Evolutionary conservation across 2,888 invertebrate genomes (phyloP), one percentile per base, ranked within the genome.

Genomic region (Ametastegia equiseti): DNA sequence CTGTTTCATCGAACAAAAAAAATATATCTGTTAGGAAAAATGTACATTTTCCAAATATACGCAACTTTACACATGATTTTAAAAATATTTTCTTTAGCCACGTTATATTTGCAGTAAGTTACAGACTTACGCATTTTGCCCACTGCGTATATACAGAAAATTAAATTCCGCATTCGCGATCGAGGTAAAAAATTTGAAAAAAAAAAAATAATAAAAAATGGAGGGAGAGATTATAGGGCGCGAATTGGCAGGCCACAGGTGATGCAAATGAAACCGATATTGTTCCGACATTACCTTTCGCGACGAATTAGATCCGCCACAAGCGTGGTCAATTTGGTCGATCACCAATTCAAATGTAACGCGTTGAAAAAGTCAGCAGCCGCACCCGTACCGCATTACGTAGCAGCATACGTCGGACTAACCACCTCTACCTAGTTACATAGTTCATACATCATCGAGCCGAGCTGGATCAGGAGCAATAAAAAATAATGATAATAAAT

Each of bases 251-350:
- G 75, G 57, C 54, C 75, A 19, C 75, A 75, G 75, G 57, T 75
- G 75, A 54, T 75, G 54, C 54, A 75, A 75, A 57, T 50, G 75
- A 36, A 57, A 75, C 75, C 57, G 75, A 75, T 75, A 75, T 57
- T 27, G 54, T 54, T 45, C 71, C 71, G 27, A 27, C 23, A 47
- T 71, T 71, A 30, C 36, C 23, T 75, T 75, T 75, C 75, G 9
- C 60, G 15, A 75, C 75, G 36, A 57, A 57, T 57, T 71, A 71
- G 71, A 71, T 47, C 71, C 71, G 45, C 45, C 45, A 45, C 42
- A 47, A 45, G 27, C 71, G 71, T 42, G 71, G 45, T 71, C 71
- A 50, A 75, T 75, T 75, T 36, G 36, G 15, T 75, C 19, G 36
- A 75, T 75, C 36, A 39, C 75, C 75, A 57, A 75, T 75, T 50